phyloP scores from a whole-genome alignment of 1,140 invertebrate species.

The Ctenoplectra terminalis region DNA sequence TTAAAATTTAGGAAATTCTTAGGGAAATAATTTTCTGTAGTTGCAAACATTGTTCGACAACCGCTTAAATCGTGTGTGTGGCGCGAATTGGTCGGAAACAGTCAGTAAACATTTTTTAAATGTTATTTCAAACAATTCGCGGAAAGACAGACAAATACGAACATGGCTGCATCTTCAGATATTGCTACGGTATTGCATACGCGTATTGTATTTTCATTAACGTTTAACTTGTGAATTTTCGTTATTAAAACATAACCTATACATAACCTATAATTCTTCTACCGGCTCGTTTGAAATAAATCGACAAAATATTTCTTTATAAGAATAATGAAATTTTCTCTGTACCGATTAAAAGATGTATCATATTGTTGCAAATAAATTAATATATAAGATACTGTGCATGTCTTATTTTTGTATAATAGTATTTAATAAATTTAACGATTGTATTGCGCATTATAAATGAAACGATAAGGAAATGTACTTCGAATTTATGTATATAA shows the following conservation, averaged over 20 bases:
- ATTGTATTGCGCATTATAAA: constrained; percentile 4
- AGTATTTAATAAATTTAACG: background rate
- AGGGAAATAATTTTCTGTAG: background rate
- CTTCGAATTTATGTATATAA: background rate
- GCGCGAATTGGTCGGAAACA: background rate
- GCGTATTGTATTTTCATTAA: constrained; percentile 38
- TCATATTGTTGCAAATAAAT: constrained; percentile 23
- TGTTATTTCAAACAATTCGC: constrained; percentile 35
- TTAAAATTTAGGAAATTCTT: background rate
- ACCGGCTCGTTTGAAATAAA: background rate
- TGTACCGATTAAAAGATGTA: constrained; percentile 16
- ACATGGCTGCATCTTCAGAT: constrained; percentile 73
- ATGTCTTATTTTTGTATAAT: constrained; percentile 1
- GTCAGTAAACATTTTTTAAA: constrained; percentile 31
- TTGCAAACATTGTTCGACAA: background rate
- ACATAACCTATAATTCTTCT: background rate
- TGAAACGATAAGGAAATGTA: background rate
- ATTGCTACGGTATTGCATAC: constrained; percentile 71
- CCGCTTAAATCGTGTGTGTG: background rate
- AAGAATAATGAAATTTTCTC: background rate
- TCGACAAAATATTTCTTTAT: background rate
- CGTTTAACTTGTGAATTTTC: background rate
- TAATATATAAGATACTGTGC: background rate
- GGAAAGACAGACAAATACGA: constrained; percentile 33
- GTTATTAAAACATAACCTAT: constrained; percentile 8